These are phyloP conservation scores for Indicator indicator DNA, from an alignment of 2,113 vertebrate species.

Conservation along the genomic window DNA sequence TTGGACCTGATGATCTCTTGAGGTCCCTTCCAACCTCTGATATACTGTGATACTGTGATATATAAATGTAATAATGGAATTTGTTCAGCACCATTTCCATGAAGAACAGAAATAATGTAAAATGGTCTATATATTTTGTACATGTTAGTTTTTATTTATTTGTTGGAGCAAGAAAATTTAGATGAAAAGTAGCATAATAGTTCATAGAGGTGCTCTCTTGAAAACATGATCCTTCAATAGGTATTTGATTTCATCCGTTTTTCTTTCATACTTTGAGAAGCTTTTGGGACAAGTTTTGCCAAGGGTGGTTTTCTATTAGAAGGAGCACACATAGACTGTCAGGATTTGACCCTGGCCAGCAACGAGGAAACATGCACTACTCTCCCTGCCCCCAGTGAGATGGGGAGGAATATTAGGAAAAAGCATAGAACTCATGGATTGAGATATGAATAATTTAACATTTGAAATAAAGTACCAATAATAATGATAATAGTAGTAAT, in stretches of 20 bases:
- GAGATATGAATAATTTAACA: background rate
- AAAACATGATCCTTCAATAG: background rate
- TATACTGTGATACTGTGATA: too few relatives aligned
- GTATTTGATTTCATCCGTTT: background rate
- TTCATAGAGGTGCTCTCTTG: background rate
- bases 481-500: background rate
- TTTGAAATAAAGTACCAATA: background rate
- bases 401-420: background rate
- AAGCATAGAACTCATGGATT: background rate
- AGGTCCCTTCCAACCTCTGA: too few relatives aligned
- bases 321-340: background rate
- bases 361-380: background rate
- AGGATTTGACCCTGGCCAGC: background rate
- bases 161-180: background rate
- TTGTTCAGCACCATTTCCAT: background rate
- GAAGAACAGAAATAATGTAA: background rate
- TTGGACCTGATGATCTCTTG: too few relatives aligned
- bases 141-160: background rate
- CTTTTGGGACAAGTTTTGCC: background rate
- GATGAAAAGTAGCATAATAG: background rate
- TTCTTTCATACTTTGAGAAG: background rate
- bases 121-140: background rate
- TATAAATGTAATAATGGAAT: background rate
- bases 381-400: background rate
- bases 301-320: background rate